Evolutionary conservation across 2,888 invertebrate genomes (phyloP).

Genomic region (Tenthredo amoena): DNA sequence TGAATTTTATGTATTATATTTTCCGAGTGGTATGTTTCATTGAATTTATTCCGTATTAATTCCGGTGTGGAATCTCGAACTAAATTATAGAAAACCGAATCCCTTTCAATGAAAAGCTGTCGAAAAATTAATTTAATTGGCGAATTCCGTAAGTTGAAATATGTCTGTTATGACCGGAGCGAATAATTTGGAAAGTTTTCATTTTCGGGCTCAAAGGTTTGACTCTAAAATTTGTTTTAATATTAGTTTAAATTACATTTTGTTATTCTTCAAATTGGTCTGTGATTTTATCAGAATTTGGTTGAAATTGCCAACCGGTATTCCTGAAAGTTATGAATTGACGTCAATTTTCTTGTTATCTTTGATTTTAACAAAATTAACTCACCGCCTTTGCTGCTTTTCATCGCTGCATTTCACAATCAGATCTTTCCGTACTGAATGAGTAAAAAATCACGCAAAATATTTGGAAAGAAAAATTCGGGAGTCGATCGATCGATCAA

Average conservation of each 20-base stretch:
- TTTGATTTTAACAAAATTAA: background rate
- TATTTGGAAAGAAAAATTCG: background rate
- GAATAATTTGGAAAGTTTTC: conserved; percentile 6
- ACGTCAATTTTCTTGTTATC: background rate
- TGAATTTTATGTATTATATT: background rate
- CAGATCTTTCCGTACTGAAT: background rate
- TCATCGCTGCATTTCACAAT: no score
- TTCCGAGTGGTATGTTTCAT: background rate
- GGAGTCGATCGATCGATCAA: background rate
- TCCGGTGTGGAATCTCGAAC: background rate
- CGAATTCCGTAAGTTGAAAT: conserved; percentile 17
- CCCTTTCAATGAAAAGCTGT: background rate
- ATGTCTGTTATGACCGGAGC: background rate
- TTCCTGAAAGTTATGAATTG: background rate
- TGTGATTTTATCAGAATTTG: background rate
- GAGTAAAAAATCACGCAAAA: background rate
- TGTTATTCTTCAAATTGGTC: background rate
- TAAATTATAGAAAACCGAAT: background rate
- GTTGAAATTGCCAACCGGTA: background rate
- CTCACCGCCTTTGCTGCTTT: background rate
- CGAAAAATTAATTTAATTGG: background rate
- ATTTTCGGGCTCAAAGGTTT: background rate
- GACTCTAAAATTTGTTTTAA: background rate
- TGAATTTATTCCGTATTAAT: background rate
- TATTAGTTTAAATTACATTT: background rate